Conservation (phyloP, 2,888 invertebrate species). For the Lydus trimaculatus region DNA sequence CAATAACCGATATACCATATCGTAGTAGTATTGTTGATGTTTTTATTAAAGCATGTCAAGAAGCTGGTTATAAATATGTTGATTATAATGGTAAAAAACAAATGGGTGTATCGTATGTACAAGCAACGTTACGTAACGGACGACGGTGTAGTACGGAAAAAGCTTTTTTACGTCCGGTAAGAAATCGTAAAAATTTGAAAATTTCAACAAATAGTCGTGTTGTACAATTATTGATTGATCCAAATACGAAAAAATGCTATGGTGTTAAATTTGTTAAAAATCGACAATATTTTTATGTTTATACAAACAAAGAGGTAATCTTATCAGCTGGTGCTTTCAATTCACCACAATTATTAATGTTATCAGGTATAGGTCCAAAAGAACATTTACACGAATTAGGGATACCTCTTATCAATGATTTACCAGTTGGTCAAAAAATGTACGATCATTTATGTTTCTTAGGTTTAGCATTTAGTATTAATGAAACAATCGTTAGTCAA, state of each 20-base stretch:
- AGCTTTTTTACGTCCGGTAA: constrained; percentile 68
- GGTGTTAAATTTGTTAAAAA: constrained; percentile 72
- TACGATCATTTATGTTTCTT: constrained; percentile 17
- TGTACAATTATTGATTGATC: constrained; percentile 71
- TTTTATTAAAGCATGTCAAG: constrained; percentile 68
- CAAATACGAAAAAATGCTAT: constrained; percentile 67
- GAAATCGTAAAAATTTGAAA: constrained; percentile 69
- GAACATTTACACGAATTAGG: constrained; percentile 13
- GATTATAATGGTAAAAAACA: constrained; percentile 72
- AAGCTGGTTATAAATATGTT: constrained; percentile 69
- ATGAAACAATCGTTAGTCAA: neutral
- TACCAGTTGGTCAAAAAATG: constrained; percentile 19
- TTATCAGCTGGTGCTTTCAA: constrained; percentile 87
- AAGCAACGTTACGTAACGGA: constrained; percentile 67
- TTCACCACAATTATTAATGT: constrained; percentile 86
- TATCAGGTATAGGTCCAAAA: constrained; percentile 62
- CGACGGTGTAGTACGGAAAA: constrained; percentile 70
- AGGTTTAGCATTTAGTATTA: constrained; percentile 11
- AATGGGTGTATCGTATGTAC: constrained; percentile 67
- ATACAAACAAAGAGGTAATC: constrained; percentile 79
- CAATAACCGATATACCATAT: constrained; percentile 51
- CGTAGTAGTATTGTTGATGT: constrained; percentile 62
- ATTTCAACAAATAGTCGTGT: constrained; percentile 68
- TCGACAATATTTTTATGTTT: constrained; percentile 56
- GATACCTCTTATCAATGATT: constrained; percentile 14